Base-by-base conservation (phyloP, 53 echinoderm and acorn worm species). In the Crossaster papposus region DNA sequence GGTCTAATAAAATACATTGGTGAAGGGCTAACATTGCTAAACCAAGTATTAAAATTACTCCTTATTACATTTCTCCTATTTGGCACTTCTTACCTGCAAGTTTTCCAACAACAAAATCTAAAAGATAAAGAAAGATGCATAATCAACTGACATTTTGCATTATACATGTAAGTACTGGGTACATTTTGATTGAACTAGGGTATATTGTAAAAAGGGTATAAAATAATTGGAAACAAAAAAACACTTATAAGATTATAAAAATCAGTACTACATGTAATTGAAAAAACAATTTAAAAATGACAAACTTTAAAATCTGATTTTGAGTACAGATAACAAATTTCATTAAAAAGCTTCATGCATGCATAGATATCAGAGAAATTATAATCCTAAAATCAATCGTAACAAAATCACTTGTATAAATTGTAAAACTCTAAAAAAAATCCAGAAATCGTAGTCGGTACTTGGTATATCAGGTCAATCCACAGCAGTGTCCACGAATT, bases 391-490 rank as follows among this genome's bases (percentile, higher is more conserved):
- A 68, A 68, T 68, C 68, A 68, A 44, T 44, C 44, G 68, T 28
- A 68, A 26, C 5, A 74, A 74, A 74, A 74, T 33, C 75, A 36
- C 75, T 74, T 28, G 33, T 34, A 35, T 74, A 34, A 4, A 74
- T 10, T 36, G 11, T 30, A 33, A 34, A 74, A 35, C 10, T 5
- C 22, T 74, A 24, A 33, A 74, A 72, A 72, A 72, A 74, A 3
- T 74, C 75, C 75, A 36, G 75, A 34, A 74, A 74, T 74, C 75
- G 22, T 74, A 36, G 75, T 74, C 75, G 20, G 75, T 33, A n/a
- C 28, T n/a, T 74, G 34, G 28, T 17, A 22, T 4, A 33, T 74
- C 75, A 74, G 36, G 23, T 28, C 71, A 71, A 31, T 24, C 32
- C 29, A 20, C 29, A 12, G 3, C 1, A 22, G 1, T 14, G 15